Percentiles rank a stretch among this genome's conserved stretches.
These are phyloP conservation scores for Mayetiola destructor DNA, from an alignment of 2,888 invertebrate genomes.

Conservation along the genomic window DNA sequence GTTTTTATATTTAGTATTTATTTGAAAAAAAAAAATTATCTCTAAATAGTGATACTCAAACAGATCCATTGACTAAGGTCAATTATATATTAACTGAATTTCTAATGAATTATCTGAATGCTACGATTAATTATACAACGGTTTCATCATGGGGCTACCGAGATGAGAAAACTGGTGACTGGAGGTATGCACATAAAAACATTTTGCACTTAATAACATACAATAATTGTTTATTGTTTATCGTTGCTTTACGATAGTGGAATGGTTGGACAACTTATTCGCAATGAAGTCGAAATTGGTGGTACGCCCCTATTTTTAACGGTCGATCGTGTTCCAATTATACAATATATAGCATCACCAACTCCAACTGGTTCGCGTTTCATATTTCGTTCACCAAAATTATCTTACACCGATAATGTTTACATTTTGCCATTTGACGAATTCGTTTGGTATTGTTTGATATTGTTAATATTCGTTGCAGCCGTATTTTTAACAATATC, in stretches of 20 bases:
- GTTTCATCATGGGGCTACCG: slow-evolving; percentile 48
- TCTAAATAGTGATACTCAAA: neutral
- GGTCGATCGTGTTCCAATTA: slow-evolving; percentile 41
- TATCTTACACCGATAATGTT: slow-evolving; percentile 57
- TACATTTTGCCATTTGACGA: slow-evolving; percentile 51
- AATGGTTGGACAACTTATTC: slow-evolving; percentile 46
- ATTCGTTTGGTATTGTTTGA: slow-evolving; percentile 44
- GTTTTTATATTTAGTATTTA: neutral
- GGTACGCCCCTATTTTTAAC: slow-evolving; percentile 52
- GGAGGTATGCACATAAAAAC: slow-evolving; percentile 31
- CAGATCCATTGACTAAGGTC: slow-evolving; percentile 37
- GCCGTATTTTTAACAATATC: slow-evolving; percentile 30
- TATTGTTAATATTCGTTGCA: slow-evolving; percentile 20
- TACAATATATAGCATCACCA: slow-evolving; percentile 53
- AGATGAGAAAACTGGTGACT: slow-evolving; percentile 37
- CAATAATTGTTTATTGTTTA: neutral
- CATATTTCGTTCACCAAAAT: slow-evolving; percentile 55
- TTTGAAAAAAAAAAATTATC: no score
- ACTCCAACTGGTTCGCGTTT: slow-evolving; percentile 53
- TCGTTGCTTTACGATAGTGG: slow-evolving; percentile 33
- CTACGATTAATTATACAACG: slow-evolving; percentile 39
- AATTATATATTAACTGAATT: slow-evolving; percentile 45
- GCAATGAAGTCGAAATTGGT: slow-evolving; percentile 46
- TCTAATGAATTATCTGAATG: slow-evolving; percentile 43
- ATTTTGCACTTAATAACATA: no score